Base-by-base conservation (phyloP, 1,140 invertebrate species). In the Platorchestia sp. region DNA sequence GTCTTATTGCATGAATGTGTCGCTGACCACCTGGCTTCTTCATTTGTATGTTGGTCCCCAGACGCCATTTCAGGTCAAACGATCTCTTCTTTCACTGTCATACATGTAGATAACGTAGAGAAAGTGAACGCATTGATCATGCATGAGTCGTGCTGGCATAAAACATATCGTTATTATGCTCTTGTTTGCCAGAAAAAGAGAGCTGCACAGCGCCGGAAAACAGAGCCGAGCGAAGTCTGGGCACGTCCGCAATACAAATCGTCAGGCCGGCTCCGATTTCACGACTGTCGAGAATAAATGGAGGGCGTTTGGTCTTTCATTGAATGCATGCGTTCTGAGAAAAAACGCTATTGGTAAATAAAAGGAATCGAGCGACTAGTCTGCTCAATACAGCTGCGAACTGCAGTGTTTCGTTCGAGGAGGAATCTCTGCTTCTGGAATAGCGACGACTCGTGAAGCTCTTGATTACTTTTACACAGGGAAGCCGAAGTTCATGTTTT, bases 241-340 rank as follows among this genome's bases (percentile, higher is more conserved):
- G 91, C 91, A 93, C 91, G 91, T 93, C 91, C 44, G 91, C 91
- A 93, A 93, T 93, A 93, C 91, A 93, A 93, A 93, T 93, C 45
- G 91, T 93, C 91, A 44, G 45, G 43, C 91, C 91, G 91, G 91
- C 43, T 93, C 91, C 91, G 91, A 93, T 93, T 93, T 93, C 91
- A 93, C 91, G 91, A 93, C 91, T 93, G 91, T 93, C 91, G 43
- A 93, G 91, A 93, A 93, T 93, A 93, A 93, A 93, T 93, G 40
- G 91, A 42, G 45, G 43, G 45, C 91, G 91, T 93, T 93, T 93
- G 91, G 91, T 93, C 91, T 93, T 93, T 93, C 91, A 93, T 93
- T 93, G 91, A 93, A 93, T 93, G 91, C 91, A 45, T 93, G 91
- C 91, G 43, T 93, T 93, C 91, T 93, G 91, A 93, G 44, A 93